These are phyloP conservation scores for Tetramorium bicarinatum DNA, from an alignment of 2,888 invertebrate species.

Conservation along the genomic window DNA sequence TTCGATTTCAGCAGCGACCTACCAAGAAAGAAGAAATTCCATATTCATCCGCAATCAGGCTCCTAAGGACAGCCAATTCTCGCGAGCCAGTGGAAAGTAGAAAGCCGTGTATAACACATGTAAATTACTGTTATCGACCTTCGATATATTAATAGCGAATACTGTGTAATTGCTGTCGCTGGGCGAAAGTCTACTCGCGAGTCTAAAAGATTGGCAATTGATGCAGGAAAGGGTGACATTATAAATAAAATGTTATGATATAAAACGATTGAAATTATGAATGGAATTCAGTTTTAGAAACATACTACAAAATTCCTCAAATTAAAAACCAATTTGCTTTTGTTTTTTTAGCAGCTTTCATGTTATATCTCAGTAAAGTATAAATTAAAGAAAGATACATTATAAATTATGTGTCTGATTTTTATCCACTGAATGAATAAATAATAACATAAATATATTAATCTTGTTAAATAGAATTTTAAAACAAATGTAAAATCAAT, in stretches of 20 bases:
- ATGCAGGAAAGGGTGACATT: background rate
- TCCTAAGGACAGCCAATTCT: conserved; percentile 54
- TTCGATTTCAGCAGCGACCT: conserved; percentile 63
- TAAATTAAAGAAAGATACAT: background rate
- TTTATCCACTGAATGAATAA: background rate
- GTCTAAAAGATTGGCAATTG: background rate
- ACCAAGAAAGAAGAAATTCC: conserved; percentile 62
- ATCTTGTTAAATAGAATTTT: background rate
- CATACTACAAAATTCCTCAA: background rate
- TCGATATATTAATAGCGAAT: conserved; percentile 57
- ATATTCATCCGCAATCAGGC: conserved; percentile 66
- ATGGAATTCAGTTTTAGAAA: background rate
- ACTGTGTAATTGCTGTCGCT: conserved; percentile 30
- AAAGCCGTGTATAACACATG: conserved; percentile 59
- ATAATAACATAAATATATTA: background rate
- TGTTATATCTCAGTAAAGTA: background rate
- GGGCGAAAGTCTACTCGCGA: background rate
- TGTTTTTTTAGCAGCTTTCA: background rate
- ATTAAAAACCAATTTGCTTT: background rate
- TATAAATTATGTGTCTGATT: background rate
- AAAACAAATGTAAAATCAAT: background rate
- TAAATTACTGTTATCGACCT: conserved; percentile 57
- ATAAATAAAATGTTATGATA: background rate
- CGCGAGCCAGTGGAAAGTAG: conserved; percentile 65
- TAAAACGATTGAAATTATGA: conserved; percentile 23